Evolutionary conservation across 2,113 vertebrate species (phyloP).

Genomic region (Clupea harengus): DNA sequence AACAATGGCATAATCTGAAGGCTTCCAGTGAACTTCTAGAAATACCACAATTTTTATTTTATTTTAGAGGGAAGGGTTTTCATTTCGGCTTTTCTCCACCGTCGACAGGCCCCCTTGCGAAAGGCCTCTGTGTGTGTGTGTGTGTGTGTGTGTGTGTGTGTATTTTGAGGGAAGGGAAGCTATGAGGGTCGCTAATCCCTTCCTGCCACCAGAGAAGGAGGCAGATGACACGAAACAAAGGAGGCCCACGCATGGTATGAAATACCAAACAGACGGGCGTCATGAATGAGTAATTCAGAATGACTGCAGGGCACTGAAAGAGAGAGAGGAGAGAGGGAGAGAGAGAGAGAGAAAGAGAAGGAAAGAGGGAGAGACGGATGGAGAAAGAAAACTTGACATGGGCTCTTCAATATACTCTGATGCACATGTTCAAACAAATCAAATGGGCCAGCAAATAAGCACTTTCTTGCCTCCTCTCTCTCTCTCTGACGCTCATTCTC

Average conservation of each 20-base stretch:
- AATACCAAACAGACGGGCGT: constrained; percentile 53
- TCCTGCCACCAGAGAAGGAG: constrained; percentile 39
- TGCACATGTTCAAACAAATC: constrained; percentile 65
- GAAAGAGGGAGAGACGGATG: background rate
- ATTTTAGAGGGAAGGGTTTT: background rate
- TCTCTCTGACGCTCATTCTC: no score
- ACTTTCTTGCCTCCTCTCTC: background rate
- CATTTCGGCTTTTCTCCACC: constrained; percentile 33
- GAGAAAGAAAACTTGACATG: constrained; percentile 39
- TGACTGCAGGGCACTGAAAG: constrained; percentile 53
- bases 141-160: background rate
- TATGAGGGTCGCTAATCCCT: constrained; percentile 39
- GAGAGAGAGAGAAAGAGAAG: background rate
- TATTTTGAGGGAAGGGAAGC: background rate
- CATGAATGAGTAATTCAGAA: constrained; percentile 58
- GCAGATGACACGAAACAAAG: constrained; percentile 51
- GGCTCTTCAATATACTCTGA: constrained; percentile 51
- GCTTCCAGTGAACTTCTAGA: constrained; percentile 32
- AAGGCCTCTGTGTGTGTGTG: constrained; percentile 20
- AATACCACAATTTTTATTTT: background rate
- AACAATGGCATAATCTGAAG: constrained; percentile 41
- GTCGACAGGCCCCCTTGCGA: constrained; percentile 11
- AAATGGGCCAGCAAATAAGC: constrained; percentile 53
- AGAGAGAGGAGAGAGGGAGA: background rate
- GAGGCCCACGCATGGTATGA: constrained; percentile 37